Evolutionary conservation across 2,888 invertebrate genomes (phyloP), one percentile per base, ranked within the genome.

Genomic region (Lamellibrachia columna): DNA sequence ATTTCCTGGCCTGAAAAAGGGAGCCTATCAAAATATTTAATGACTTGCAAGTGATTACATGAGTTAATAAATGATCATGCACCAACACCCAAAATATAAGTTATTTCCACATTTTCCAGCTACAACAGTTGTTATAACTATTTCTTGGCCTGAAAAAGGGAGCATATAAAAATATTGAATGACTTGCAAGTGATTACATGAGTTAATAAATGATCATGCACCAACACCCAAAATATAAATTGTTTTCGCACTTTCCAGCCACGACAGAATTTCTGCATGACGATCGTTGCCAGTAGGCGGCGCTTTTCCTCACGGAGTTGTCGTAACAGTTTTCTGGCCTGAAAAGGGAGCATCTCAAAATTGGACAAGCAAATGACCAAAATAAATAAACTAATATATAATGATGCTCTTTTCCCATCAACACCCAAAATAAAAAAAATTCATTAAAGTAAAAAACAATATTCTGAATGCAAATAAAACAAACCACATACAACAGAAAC

Each of bases 201-300:
- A 40, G 40, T 40, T 40, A 40, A 40, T 40, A 40, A 40, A 40
- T 40, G 0, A 75, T 75, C 22, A 75, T 75, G 22, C 55, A 40
- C 40, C 40, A 40, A 40, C 40, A 40, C 40, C 40, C 40, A 40
- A 40, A 40, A 40, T 40, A 40, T 95, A 94, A 95, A 96, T 91
- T 95, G 94, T 91, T 94, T 95, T 7, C 96, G 94, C 95, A 97
- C 97, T 97, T 97, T 97, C 97, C 98, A 98, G 94, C 97, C 97
- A 91, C 97, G 97, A 96, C 97, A 98, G 95, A 97, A 97, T 94
- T 97, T 97, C 95, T 97, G 97, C 95, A 98, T 98, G 92, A 98
- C 97, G 94, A 97, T 97, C 53, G 97, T 97, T 0, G 98, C 98
- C 98, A 98, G 98, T 95, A 97, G 97, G 22, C 97, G 97, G 96